Conservation (phyloP, 2,113 vertebrate genomes). For the Trinectes maculatus region DNA sequence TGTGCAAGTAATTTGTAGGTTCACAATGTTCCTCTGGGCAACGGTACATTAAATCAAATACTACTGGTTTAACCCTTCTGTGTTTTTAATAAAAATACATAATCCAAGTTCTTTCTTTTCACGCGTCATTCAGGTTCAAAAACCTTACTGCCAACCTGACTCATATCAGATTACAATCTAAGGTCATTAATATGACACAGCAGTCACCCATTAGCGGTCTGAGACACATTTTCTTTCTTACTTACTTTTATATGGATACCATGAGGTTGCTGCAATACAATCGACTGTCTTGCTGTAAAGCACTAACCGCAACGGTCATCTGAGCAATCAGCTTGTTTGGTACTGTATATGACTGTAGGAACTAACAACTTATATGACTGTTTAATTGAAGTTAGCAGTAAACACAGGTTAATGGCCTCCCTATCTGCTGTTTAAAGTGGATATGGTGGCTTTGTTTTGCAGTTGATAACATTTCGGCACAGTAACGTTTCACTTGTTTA, state of each 20-base stretch:
- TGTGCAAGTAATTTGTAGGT: too few relatives aligned
- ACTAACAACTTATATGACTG: not conserved
- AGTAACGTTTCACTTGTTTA: not conserved
- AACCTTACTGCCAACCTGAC: slow-evolving; percentile 8
- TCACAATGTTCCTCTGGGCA: too few relatives aligned
- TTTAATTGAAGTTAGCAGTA: not conserved
- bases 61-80: slow-evolving; percentile 14
- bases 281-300: not conserved
- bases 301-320: not conserved
- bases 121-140: slow-evolving; percentile 15
- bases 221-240: too few relatives aligned
- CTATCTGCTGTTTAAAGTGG: not conserved
- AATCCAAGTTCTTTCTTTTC: slow-evolving; percentile 21
- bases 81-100: slow-evolving; percentile 17
- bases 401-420: not conserved
- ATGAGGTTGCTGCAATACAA: not conserved
- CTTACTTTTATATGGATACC: too few relatives aligned
- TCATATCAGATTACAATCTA: slow-evolving; percentile 40
- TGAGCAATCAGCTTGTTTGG: not conserved
- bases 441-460: slow-evolving; percentile 4
- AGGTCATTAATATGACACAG: too few relatives aligned
- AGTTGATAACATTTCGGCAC: slow-evolving; percentile 17
- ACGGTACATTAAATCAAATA: slow-evolving; percentile 26
- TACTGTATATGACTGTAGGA: not conserved
- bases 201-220: too few relatives aligned